phyloP scores from a whole-genome alignment of 1,140 invertebrate genomes.

The Pseudomyrmex pallidus region DNA sequence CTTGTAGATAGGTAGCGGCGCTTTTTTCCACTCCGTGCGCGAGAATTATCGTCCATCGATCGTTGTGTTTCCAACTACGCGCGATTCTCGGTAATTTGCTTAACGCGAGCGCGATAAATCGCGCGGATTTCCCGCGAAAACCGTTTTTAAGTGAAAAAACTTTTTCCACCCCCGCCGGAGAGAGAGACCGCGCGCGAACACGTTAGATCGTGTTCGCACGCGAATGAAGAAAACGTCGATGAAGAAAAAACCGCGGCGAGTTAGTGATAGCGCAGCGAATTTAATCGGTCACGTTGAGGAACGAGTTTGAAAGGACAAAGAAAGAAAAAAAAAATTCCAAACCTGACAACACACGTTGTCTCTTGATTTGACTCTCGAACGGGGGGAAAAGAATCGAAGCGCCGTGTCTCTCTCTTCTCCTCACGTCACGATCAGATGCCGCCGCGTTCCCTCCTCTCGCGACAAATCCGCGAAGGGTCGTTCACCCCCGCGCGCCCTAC shows the following conservation, averaged over 20 bases:
- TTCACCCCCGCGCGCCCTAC: constrained; percentile 63
- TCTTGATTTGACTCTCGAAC: no score
- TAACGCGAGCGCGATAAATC: constrained; percentile 29
- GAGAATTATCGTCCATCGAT: constrained; percentile 52
- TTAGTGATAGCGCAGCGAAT: not conserved
- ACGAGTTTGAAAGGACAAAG: no score
- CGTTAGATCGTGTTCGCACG: no score
- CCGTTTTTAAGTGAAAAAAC: not conserved
- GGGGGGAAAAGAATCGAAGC: no score
- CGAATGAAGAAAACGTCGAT: no score
- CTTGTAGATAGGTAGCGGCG: constrained; percentile 46
- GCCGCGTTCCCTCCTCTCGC: constrained; percentile 18
- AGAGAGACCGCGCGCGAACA: no score
- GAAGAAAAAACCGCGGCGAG: no score
- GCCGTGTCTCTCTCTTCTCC: not conserved
- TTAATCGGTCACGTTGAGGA: not conserved
- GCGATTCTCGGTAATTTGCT: constrained; percentile 36
- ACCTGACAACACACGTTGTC: not conserved
- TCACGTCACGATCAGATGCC: constrained; percentile 12
- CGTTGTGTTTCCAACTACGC: not conserved
- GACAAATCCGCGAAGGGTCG: constrained; percentile 60
- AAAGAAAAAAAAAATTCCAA: no score
- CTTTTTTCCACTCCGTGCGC: no score
- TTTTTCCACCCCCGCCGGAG: not conserved
- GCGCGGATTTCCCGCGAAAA: not conserved